Base-by-base conservation (phyloP, 2,113 vertebrate genomes). In the Gila orcuttii region DNA sequence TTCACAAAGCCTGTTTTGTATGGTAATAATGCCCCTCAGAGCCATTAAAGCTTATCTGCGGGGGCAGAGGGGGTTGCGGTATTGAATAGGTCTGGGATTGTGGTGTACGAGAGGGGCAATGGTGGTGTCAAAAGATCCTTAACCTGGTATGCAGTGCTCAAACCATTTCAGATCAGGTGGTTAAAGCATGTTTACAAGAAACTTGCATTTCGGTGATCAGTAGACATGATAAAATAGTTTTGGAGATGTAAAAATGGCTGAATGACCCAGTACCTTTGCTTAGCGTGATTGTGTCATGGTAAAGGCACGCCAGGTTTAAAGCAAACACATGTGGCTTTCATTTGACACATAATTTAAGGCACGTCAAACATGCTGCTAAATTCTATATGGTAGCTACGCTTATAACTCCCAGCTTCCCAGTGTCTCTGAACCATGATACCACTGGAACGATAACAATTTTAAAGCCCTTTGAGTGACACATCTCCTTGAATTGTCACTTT, bases 1-100 rank as follows among this genome's bases (percentile, higher is more conserved):
- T 91, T 91, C 84, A 93, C 92, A 94, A 94, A 92, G 93, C 78
- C 86, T 83, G 89, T 91, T 93, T 93, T 93, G 92, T 93, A 86
- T 89, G 86, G 82, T 86, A 74, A 89, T 91, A 90, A 92, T 87
- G 90, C 85, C 33, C 77, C 86, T 93, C 87, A 71, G 86, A 90
- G 91, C 90, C 90, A 92, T 93, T 91, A 89, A 88, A 88, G 85
- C 21, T 47, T 69, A 75, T 89, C 90, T 91, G 87, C 31, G 68
- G 83, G 86, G 87, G 77, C 64, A 52, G 39, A 7, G 36, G 52
- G 64, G 62, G 39, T 60, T 3, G 85, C 36, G 73, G 9, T 50
- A 86, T 86, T 91, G 93, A 93, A 92, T 91, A 66, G 85, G 79
- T 78, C 73, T 84, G 66, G 88, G 90, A 92, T 90, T 90, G 89